Evolutionary conservation across 37 sponge, comb jelly and placozoan genomes (phyloP).

Genomic region (Hormiphora californensis): DNA sequence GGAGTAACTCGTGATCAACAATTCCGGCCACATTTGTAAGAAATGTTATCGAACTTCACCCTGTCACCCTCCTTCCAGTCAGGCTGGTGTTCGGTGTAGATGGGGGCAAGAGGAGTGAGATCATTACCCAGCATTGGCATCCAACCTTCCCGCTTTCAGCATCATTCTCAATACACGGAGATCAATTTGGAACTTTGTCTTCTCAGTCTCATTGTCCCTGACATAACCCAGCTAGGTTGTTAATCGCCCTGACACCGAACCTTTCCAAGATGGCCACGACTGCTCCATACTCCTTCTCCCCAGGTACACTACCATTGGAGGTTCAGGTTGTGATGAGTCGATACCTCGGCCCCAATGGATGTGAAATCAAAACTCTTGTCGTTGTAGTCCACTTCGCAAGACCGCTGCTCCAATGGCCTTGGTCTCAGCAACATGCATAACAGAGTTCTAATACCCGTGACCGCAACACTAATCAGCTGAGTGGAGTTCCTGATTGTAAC

Average conservation of each 20-base stretch:
- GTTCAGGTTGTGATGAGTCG: background rate
- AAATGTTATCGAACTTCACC: background rate
- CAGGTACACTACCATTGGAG: constrained; percentile 18
- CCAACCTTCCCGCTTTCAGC: background rate
- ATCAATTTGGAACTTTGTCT: background rate
- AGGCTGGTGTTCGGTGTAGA: background rate
- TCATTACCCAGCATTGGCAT: constrained; percentile 15
- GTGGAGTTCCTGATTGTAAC: background rate
- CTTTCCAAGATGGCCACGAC: background rate
- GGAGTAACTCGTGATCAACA: background rate
- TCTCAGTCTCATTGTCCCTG: background rate
- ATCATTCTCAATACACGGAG: background rate
- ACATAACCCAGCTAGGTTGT: background rate
- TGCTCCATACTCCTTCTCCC: constrained; percentile 14
- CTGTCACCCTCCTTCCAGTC: background rate
- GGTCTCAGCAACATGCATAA: background rate
- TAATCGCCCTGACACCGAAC: background rate
- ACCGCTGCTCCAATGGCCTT: background rate
- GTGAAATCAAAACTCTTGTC: constrained; percentile 11
- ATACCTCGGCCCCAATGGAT: background rate
- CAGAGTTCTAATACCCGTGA: background rate
- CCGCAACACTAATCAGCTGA: constrained; percentile 2
- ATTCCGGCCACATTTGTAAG: background rate
- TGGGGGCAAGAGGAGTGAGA: background rate
- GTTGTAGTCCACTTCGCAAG: background rate